Evolutionary conservation across 2,113 vertebrate species (phyloP).

Genomic region (Trematomus loennbergii): DNA sequence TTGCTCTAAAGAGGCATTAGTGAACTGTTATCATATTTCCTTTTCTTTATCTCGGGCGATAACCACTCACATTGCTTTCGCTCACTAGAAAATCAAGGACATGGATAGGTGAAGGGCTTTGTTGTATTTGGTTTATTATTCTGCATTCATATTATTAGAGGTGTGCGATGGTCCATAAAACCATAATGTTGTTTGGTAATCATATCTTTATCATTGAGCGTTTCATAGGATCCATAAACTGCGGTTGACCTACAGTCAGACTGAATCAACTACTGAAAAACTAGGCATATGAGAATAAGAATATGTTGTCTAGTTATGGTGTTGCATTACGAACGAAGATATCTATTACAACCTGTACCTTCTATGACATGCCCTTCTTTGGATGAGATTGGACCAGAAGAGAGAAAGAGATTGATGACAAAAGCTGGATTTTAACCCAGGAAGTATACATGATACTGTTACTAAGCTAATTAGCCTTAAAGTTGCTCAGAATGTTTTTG

Average conservation of each 20-base stretch:
- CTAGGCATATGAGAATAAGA: background rate
- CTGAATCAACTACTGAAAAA: background rate
- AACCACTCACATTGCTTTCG: background rate
- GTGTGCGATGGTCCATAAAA: conserved; percentile 8
- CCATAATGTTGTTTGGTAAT: conserved; percentile 2
- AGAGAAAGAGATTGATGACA: background rate
- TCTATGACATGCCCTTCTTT: background rate
- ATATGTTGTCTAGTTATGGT: background rate
- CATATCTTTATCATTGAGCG: background rate
- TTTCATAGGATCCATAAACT: background rate
- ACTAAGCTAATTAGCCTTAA: background rate
- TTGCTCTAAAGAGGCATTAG: conserved; percentile 3
- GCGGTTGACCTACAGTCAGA: background rate
- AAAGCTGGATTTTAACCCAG: background rate
- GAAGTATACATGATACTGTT: background rate
- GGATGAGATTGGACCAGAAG: background rate
- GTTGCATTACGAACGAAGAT: background rate
- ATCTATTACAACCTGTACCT: background rate
- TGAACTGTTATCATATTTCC: conserved; percentile 12
- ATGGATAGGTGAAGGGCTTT: conserved; percentile 1
- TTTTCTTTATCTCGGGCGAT: conserved; percentile 8
- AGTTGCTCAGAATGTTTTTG: background rate
- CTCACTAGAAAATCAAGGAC: background rate
- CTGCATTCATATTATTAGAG: background rate
- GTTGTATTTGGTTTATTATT: conserved; percentile 5